A percentile compares a stretch with the other conserved stretches of the same genome.
Conservation (phyloP, 2,888 invertebrate genomes). For the Leptothorax acervorum region DNA sequence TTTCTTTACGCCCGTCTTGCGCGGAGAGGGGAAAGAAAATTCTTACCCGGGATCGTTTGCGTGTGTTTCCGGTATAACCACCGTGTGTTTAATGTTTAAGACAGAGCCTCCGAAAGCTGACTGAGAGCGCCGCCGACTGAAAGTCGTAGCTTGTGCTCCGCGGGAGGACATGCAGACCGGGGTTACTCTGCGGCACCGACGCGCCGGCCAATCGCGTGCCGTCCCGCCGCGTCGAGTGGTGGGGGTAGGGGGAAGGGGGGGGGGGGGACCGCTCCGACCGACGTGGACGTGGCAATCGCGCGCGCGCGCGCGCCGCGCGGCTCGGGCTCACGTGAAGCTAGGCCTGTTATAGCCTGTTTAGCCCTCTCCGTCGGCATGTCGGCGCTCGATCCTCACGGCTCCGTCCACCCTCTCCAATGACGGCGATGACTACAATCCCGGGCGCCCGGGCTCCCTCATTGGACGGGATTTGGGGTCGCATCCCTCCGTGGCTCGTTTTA, state of each 20-base stretch:
- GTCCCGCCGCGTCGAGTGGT: slow-evolving; percentile 33
- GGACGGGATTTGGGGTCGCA: slow-evolving; percentile 34
- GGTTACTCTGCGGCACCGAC: neutral
- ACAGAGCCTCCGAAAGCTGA: slow-evolving; percentile 81
- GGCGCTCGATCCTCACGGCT: neutral
- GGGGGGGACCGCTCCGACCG: neutral
- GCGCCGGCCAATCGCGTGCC: slow-evolving; percentile 52
- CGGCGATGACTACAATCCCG: slow-evolving; percentile 51
- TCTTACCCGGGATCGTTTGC: slow-evolving; percentile 50
- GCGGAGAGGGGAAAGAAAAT: slow-evolving; percentile 42
- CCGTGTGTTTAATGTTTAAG: slow-evolving; percentile 67
- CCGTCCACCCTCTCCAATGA: too few relatives aligned
- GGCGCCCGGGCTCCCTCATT: slow-evolving; percentile 48
- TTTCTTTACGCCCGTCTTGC: slow-evolving; percentile 39
- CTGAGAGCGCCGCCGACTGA: slow-evolving; percentile 70
- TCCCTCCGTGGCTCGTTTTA: neutral
- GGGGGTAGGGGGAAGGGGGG: neutral
- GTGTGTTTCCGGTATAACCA: slow-evolving; percentile 5
- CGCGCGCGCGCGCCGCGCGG: neutral
- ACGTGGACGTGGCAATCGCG: slow-evolving; percentile 25
- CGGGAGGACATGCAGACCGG: slow-evolving; percentile 1
- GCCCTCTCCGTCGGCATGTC: slow-evolving; percentile 2
- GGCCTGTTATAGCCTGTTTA: neutral
- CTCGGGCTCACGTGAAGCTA: slow-evolving; percentile 6
- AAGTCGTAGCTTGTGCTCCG: slow-evolving; percentile 1